A percentile compares a stretch with the other conserved stretches of the same genome.
Evolutionary conservation across 2,797 vertebrate species (phyloP).

Genomic region (Pseudopleuronectes americanus): DNA sequence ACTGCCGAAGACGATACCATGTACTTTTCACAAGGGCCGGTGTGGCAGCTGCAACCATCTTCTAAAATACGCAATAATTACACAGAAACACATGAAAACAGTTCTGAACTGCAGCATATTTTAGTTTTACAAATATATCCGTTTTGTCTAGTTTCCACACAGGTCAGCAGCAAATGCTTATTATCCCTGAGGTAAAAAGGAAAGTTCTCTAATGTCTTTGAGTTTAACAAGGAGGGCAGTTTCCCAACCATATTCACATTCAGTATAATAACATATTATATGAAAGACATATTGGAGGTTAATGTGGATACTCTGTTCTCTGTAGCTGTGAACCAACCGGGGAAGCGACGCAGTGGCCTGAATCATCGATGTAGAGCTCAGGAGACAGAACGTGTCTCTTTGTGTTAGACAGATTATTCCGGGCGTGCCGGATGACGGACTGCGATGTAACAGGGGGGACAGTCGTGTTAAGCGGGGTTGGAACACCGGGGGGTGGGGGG

Average conservation of each 20-base stretch:
- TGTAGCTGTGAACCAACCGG: conserved; percentile 42
- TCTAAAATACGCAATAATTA: not conserved
- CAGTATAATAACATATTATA: conserved; percentile 6
- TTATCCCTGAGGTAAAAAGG: not conserved
- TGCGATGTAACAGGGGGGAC: conserved; percentile 45
- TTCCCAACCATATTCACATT: not conserved
- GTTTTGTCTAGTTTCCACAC: not conserved
- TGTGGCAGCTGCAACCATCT: not conserved
- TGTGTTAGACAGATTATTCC: conserved; percentile 63
- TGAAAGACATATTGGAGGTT: conserved; percentile 34
- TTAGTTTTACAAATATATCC: not conserved
- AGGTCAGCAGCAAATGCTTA: not conserved
- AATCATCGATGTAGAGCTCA: conserved; percentile 48
- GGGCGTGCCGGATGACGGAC: conserved; percentile 49
- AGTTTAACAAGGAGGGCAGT: not conserved
- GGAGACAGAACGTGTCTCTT: conserved; percentile 47
- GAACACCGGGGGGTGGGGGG: conserved; percentile 12
- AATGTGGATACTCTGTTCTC: conserved; percentile 37
- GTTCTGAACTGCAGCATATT: not conserved
- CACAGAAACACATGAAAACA: not conserved
- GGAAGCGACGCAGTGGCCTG: conserved; percentile 52
- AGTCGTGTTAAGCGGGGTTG: conserved; percentile 33
- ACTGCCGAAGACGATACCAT: too few species aligned
- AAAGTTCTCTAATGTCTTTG: conserved; percentile 5
- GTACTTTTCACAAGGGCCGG: not conserved